Evolutionary conservation across 2,797 vertebrate species (phyloP).

Genomic region (Danio choprae): DNA sequence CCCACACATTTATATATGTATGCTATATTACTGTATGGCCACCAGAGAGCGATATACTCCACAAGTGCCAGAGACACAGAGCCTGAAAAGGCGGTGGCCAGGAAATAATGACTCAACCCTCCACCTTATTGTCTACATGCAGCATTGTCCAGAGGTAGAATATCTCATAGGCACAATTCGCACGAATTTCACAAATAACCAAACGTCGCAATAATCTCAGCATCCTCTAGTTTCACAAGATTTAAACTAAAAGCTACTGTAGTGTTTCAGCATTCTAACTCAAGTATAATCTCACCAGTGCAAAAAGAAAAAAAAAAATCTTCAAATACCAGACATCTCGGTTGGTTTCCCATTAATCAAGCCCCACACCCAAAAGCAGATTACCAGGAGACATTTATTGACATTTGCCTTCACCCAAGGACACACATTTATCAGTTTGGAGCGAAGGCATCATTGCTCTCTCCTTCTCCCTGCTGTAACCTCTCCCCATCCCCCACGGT

Average conservation of each 20-base stretch:
- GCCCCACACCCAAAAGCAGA: slow-evolving; percentile 13
- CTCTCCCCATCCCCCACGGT: slow-evolving; percentile 64
- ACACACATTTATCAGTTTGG: slow-evolving; percentile 64
- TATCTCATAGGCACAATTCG: not conserved
- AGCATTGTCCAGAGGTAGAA: slow-evolving; percentile 43
- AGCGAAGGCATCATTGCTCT: slow-evolving; percentile 58
- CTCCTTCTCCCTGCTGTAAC: slow-evolving; percentile 59
- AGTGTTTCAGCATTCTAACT: not conserved
- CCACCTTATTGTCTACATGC: slow-evolving; percentile 56
- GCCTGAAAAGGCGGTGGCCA: slow-evolving; percentile 60
- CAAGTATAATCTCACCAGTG: no score
- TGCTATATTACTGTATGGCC: slow-evolving; percentile 47
- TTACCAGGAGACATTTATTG: slow-evolving; percentile 39
- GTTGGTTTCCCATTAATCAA: slow-evolving; percentile 20
- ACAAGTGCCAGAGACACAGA: slow-evolving; percentile 47
- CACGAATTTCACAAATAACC: not conserved
- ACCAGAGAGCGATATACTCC: slow-evolving; percentile 76
- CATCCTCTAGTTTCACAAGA: not conserved
- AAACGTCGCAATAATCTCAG: not conserved
- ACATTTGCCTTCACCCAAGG: slow-evolving; percentile 55
- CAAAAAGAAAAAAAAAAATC: no score
- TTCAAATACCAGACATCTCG: not conserved
- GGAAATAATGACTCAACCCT: slow-evolving; percentile 51
- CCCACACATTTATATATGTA: not conserved
- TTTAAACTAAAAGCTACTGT: not conserved